Evolutionary conservation across 2,888 invertebrate genomes (phyloP).

Genomic region (Yponomeuta cagnagella): DNA sequence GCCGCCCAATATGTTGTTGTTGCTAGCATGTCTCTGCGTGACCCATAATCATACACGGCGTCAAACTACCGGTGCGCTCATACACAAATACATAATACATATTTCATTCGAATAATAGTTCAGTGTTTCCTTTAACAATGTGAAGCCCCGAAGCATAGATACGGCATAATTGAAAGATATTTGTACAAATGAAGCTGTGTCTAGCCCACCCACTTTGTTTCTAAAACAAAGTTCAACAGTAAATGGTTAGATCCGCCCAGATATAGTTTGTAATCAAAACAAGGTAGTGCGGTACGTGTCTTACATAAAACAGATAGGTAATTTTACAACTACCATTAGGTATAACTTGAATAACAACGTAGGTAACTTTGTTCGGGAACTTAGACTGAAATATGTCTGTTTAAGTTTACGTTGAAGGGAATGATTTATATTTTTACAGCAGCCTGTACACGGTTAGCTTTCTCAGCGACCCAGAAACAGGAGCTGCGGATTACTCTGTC

Average conservation of each 20-base stretch:
- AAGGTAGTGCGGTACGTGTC: not conserved
- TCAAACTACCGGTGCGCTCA: conserved; percentile 62
- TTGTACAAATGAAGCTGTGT: conserved; percentile 12
- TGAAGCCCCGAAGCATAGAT: conserved; percentile 16
- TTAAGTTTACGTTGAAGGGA: conserved; percentile 4
- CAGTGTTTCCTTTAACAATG: not conserved
- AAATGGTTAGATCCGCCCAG: conserved; percentile 10
- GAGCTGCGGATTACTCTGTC: conserved; percentile 61
- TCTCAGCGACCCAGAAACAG: conserved; percentile 63
- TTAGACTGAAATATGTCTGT: conserved; percentile 4
- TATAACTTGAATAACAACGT: not conserved
- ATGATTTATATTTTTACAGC: conserved; percentile 31
- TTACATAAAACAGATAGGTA: not conserved
- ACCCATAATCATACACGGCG: conserved; percentile 57
- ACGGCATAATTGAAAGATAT: conserved; percentile 2
- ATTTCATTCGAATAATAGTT: not conserved
- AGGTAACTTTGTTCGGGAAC: not conserved
- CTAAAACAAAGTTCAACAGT: conserved; percentile 15
- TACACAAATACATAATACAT: conserved; percentile 14
- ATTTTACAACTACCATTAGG: conserved; percentile 4
- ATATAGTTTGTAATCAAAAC: conserved; percentile 1
- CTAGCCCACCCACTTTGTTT: conserved; percentile 11
- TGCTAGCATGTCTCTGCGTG: conserved; percentile 76
- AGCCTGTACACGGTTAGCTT: conserved; percentile 69
- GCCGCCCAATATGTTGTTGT: conserved; percentile 74